Percentiles rank a stretch among this genome's conserved stretches.
Conservation (phyloP, 92 coral and sea anemone genomes). For the Heliopora coerulea region DNA sequence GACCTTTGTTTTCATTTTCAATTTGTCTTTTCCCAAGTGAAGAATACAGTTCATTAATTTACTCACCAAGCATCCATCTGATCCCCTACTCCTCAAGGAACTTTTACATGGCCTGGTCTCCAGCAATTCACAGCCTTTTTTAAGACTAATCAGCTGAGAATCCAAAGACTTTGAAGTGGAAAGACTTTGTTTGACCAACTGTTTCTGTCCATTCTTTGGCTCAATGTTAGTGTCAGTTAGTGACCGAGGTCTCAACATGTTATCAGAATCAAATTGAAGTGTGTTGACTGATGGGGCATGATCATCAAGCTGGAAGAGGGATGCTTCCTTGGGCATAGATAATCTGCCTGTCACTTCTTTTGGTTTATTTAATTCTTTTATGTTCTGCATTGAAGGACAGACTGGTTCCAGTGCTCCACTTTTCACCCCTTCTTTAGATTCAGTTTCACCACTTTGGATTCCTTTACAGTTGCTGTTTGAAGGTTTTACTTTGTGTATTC, state of each 20-base stretch:
- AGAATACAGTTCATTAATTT: neutral
- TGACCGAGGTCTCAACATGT: neutral
- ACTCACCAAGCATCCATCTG: conserved; percentile 15
- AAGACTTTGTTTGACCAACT: too few species aligned
- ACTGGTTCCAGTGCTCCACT: neutral
- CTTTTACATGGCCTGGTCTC: conserved; percentile 24
- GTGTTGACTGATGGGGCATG: neutral
- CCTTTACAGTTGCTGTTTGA: too few species aligned
- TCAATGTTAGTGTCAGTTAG: neutral
- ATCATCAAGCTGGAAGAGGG: conserved; percentile 24
- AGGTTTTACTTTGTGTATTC: too few species aligned
- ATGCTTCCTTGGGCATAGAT: neutral
- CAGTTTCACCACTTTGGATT: neutral
- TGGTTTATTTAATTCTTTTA: neutral
- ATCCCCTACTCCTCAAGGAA: conserved; percentile 21
- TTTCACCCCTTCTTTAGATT: neutral
- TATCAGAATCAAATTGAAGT: neutral
- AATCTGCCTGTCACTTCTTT: neutral
- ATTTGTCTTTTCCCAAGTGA: too few species aligned
- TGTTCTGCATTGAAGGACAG: neutral
- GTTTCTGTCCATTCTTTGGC: neutral
- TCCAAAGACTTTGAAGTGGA: conserved; percentile 27
- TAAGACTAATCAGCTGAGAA: conserved; percentile 7
- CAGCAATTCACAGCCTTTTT: conserved; percentile 31
- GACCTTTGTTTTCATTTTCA: too few species aligned